Conservation (phyloP, 2,113 vertebrate species). For the Gopherus evgoodei region DNA sequence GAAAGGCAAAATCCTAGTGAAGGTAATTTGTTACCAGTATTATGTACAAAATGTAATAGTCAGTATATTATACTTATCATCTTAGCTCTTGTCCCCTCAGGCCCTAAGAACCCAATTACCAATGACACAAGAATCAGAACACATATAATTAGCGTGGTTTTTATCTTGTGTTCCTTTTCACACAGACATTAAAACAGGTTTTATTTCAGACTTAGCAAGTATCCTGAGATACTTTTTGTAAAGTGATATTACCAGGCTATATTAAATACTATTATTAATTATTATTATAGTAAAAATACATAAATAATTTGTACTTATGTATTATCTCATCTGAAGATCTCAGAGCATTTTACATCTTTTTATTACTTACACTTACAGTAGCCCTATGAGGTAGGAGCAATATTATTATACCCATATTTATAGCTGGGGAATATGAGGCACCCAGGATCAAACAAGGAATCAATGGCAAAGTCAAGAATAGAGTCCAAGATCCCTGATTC, state of each 20-base stretch:
- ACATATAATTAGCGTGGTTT: not conserved
- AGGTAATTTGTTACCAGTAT: conserved; percentile 80
- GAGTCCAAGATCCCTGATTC: not conserved
- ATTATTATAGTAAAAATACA: not conserved
- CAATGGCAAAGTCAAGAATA: not conserved
- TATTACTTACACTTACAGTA: not conserved
- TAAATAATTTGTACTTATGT: not conserved
- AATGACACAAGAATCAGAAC: not conserved
- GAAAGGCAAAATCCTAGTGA: conserved; percentile 96
- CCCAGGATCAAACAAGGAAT: not conserved
- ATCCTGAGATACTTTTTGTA: not conserved
- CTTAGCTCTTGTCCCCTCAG: not conserved
- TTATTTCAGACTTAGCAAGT: not conserved
- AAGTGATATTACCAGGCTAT: not conserved
- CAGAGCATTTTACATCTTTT: not conserved
- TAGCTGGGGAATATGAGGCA: not conserved
- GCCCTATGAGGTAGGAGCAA: not conserved
- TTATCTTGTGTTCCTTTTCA: not conserved
- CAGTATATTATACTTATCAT: not conserved
- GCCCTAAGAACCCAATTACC: not conserved
- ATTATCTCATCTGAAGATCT: not conserved
- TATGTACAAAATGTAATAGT: not conserved
- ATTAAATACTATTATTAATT: not conserved
- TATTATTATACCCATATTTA: not conserved
- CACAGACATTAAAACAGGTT: not conserved